Evolutionary conservation across 1,140 invertebrate genomes (phyloP).

Genomic region (Conus betulinus): DNA sequence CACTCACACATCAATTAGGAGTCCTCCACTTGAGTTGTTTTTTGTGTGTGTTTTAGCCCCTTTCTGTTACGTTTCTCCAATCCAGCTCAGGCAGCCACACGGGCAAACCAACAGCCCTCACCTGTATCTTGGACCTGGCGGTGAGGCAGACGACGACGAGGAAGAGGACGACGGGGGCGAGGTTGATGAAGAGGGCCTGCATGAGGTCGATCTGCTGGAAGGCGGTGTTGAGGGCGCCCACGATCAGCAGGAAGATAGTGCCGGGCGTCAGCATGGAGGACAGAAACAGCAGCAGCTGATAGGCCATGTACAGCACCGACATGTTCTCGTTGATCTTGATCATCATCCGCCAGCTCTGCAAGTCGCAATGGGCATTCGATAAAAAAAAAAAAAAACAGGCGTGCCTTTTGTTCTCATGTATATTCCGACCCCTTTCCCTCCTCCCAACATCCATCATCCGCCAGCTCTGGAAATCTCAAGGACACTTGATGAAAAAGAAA

Average conservation of each 20-base stretch:
- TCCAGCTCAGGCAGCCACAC: background rate
- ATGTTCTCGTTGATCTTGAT: constrained; percentile 69
- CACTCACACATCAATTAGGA: no score
- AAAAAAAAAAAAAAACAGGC: no score
- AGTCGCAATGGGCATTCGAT: no score
- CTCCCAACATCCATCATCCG: no score
- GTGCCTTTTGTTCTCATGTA: no score
- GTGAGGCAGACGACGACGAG: constrained; percentile 77
- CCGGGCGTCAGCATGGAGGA: constrained; percentile 81
- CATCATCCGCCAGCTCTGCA: constrained; percentile 58
- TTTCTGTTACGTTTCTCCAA: no score
- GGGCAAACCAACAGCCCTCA: constrained; percentile 46
- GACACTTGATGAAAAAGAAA: no score
- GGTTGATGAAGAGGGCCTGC: constrained; percentile 76
- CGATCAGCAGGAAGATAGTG: constrained; percentile 82
- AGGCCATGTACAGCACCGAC: constrained; percentile 68
- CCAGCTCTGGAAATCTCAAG: no score
- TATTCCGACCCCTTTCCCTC: no score
- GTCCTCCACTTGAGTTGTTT: no score
- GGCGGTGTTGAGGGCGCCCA: constrained; percentile 81
- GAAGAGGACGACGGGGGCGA: constrained; percentile 78
- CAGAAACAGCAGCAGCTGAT: constrained; percentile 75
- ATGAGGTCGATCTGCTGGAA: constrained; percentile 74
- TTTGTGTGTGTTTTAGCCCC: no score
- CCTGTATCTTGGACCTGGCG: constrained; percentile 77